These are phyloP conservation scores for Heteractis magnifica DNA, from an alignment of 92 coral and sea anemone genomes.

Conservation along the genomic window DNA sequence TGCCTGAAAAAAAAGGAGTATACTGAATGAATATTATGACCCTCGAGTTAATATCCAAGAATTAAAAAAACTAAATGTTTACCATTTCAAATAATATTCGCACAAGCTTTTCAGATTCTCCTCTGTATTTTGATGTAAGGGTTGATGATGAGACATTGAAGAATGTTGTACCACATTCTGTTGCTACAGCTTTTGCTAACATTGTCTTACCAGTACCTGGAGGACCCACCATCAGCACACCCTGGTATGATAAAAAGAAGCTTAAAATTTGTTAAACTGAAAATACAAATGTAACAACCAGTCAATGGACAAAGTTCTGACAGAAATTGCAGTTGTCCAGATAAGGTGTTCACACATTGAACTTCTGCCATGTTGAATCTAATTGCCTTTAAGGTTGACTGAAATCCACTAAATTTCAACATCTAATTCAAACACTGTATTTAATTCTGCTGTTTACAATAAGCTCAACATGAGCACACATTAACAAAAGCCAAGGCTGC, in stretches of 20 bases:
- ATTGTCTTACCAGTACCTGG: constrained; percentile 99
- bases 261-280: background rate
- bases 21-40: background rate
- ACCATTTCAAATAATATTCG: constrained; percentile 96
- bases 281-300: background rate
- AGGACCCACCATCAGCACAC: constrained; percentile 98
- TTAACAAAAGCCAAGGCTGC: no score
- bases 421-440: no score
- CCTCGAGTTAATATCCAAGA: no score
- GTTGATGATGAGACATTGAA: constrained; percentile 96
- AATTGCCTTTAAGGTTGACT: no score
- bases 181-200: constrained; percentile 98
- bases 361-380: no score
- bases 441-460: no score
- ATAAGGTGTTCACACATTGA: no score
- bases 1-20: constrained; percentile 56
- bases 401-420: no score
- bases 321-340: no score
- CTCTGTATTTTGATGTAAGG: constrained; percentile 92
- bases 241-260: constrained; percentile 36
- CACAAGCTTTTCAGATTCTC: constrained; percentile 97
- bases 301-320: background rate
- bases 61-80: background rate
- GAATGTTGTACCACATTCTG: constrained; percentile 97
- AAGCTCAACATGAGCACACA: no score